A percentile compares a stretch with the other conserved stretches of the same genome.
Evolutionary conservation across 2,888 invertebrate species (phyloP).

Genomic region (Invenusta paracnida): DNA sequence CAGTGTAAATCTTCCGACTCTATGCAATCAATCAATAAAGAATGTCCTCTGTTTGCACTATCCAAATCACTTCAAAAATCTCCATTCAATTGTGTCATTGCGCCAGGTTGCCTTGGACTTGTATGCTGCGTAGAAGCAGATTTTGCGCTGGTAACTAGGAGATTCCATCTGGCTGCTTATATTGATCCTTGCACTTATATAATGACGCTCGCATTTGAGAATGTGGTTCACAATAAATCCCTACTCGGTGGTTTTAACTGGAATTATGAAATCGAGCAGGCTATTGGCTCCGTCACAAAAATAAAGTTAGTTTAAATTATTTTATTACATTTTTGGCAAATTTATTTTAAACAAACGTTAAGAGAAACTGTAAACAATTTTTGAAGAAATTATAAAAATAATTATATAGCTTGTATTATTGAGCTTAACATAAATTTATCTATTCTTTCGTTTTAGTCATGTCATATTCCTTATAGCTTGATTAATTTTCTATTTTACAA

Average conservation of each 20-base stretch:
- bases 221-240: slow-evolving; percentile 44
- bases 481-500: too few species aligned
- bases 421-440: too few species aligned
- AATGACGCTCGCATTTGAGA: slow-evolving; percentile 48
- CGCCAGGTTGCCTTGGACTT: slow-evolving; percentile 46
- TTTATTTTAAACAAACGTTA: too few species aligned
- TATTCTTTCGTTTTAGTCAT: too few species aligned
- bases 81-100: slow-evolving; percentile 46
- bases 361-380: too few species aligned
- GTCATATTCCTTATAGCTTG: too few species aligned
- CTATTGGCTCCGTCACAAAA: not conserved
- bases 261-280: not conserved
- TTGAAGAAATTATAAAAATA: too few species aligned
- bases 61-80: not conserved
- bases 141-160: slow-evolving; percentile 19
- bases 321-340: too few species aligned
- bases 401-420: too few species aligned
- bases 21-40: not conserved
- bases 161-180: slow-evolving; percentile 46
- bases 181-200: slow-evolving; percentile 48
- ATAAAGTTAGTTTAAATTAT: not conserved
- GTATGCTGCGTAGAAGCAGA: slow-evolving; percentile 46
- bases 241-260: slow-evolving; percentile 29
- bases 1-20: not conserved
- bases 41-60: not conserved